These are phyloP conservation scores for Invenusta paracnida DNA, from an alignment of 2,888 invertebrate genomes.

Conservation along the genomic window DNA sequence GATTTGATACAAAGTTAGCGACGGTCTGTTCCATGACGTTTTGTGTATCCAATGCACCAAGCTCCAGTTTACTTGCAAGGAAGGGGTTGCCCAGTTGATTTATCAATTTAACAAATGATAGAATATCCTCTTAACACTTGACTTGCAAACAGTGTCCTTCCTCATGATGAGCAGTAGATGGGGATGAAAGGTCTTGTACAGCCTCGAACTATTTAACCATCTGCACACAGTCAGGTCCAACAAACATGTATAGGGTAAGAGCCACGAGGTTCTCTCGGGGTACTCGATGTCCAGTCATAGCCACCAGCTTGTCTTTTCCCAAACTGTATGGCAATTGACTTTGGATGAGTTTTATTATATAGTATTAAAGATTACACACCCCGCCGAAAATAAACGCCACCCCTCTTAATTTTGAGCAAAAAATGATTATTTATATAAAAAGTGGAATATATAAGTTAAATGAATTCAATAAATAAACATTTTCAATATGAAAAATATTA, in stretches of 20 bases:
- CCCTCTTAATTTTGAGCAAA: too few species aligned
- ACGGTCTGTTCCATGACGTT: background rate
- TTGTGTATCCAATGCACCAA: constrained; percentile 14
- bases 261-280: constrained; percentile 9
- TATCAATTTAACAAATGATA: background rate
- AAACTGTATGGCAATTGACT: too few species aligned
- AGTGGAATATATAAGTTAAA: too few species aligned
- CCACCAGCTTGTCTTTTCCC: too few species aligned
- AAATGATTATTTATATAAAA: too few species aligned
- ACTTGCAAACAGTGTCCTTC: constrained; percentile 12
- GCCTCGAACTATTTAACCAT: constrained; percentile 11
- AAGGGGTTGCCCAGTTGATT: constrained; percentile 13
- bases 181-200: background rate
- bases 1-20: background rate
- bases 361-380: too few species aligned
- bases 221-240: constrained; percentile 12
- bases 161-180: constrained; percentile 19
- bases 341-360: too few species aligned
- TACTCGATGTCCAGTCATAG: too few species aligned
- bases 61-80: background rate
- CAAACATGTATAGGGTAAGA: constrained; percentile 5
- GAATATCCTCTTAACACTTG: background rate
- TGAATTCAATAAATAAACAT: too few species aligned
- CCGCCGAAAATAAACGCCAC: too few species aligned
- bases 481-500: too few species aligned